Conservation (phyloP, 2,888 invertebrate genomes). For the Elgonia sp. region DNA sequence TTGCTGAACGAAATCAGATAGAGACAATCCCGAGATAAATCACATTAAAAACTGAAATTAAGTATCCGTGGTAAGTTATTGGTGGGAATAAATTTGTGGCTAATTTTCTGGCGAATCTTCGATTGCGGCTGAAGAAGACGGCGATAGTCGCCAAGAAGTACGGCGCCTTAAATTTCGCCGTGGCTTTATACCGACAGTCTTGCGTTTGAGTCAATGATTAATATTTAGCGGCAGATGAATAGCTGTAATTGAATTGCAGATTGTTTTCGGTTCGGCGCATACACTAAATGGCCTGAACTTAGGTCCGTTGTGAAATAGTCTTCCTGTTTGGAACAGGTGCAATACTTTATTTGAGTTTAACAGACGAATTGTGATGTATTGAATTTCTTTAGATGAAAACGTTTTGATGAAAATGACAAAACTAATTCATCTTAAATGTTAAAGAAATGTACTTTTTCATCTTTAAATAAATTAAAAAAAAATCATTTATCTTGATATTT, state of each 20-base stretch:
- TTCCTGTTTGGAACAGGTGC: slow-evolving; percentile 62
- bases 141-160: slow-evolving; percentile 53
- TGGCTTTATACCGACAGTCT: slow-evolving; percentile 62
- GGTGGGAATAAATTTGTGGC: slow-evolving; percentile 53
- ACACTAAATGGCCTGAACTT: slow-evolving; percentile 70
- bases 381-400: slow-evolving; percentile 34
- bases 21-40: slow-evolving; percentile 13
- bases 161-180: slow-evolving; percentile 63
- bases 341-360: slow-evolving; percentile 65
- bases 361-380: slow-evolving; percentile 58
- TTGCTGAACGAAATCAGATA: neutral
- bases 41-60: slow-evolving; percentile 23
- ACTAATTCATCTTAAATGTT: neutral
- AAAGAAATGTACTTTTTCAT: too few species aligned
- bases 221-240: slow-evolving; percentile 78
- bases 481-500: too few species aligned
- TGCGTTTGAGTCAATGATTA: slow-evolving; percentile 73
- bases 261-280: slow-evolving; percentile 76
- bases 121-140: slow-evolving; percentile 55
- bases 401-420: neutral
- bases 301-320: slow-evolving; percentile 57
- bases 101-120: slow-evolving; percentile 56
- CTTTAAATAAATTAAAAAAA: too few species aligned
- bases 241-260: slow-evolving; percentile 78
- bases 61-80: slow-evolving; percentile 46